Percentiles rank a stretch among this genome's conserved stretches.
These are phyloP conservation scores for Lanius ludovicianus DNA, from an alignment of 2,113 vertebrate species.

Conservation along the genomic window DNA sequence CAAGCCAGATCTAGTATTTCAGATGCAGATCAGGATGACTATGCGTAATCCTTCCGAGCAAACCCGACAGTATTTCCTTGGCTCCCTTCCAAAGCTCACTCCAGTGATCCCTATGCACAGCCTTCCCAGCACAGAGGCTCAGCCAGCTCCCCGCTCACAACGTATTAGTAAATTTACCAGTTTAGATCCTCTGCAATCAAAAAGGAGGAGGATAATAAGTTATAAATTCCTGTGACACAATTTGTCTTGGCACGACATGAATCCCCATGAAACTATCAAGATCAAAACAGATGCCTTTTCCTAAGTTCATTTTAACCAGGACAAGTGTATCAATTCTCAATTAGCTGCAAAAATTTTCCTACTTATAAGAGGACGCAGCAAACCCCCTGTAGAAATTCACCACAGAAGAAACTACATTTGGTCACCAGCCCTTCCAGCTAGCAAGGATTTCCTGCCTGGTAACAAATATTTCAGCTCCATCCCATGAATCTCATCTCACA, in stretches of 20 bases:
- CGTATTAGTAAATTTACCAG: not conserved
- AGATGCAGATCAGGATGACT: not conserved
- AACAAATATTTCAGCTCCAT: not conserved
- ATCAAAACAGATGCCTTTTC: not conserved
- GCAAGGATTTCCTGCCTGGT: not conserved
- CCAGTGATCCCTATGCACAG: not conserved
- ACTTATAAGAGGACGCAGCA: accelerated
- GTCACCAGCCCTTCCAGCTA: not conserved
- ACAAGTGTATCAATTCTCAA: not conserved
- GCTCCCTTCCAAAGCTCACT: not conserved
- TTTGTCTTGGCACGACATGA: not conserved
- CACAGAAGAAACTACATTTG: not conserved
- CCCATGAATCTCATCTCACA: not conserved
- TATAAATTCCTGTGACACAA: not conserved
- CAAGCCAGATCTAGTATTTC: not conserved
- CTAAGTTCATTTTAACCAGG: not conserved
- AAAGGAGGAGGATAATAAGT: accelerated
- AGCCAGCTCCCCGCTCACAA: not conserved
- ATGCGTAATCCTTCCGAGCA: not conserved
- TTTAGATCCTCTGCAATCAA: not conserved
- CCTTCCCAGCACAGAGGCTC: not conserved
- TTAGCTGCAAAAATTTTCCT: not conserved
- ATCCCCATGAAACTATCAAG: not conserved
- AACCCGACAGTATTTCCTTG: not conserved
- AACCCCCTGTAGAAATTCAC: not conserved